phyloP scores from a whole-genome alignment of 2,797 vertebrate genomes.

The Champsocephalus esox region DNA sequence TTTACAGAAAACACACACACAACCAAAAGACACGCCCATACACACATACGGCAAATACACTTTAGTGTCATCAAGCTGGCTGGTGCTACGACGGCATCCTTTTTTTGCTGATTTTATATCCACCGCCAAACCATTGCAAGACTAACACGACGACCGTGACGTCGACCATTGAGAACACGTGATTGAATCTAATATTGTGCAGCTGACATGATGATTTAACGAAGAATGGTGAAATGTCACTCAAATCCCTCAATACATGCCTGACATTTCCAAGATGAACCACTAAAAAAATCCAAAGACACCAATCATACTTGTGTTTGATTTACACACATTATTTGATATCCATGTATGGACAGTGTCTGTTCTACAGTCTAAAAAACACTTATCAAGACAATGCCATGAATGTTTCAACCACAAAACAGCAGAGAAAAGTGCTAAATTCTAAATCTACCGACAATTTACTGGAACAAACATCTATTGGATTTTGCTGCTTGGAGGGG shows the following conservation, averaged over 20 bases:
- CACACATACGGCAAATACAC: slow-evolving; percentile 34
- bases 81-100: slow-evolving; percentile 59
- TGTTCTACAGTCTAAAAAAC: slow-evolving; percentile 3
- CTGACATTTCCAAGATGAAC: not conserved
- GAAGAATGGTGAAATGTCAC: not conserved
- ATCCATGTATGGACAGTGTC: not conserved
- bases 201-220: not conserved
- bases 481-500: slow-evolving; percentile 41
- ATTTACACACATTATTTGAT: not conserved
- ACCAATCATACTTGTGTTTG: not conserved
- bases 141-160: slow-evolving; percentile 25
- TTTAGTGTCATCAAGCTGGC: slow-evolving; percentile 52
- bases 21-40: slow-evolving; percentile 35
- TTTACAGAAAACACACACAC: slow-evolving; percentile 38
- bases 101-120: slow-evolving; percentile 6
- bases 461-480: slow-evolving; percentile 34
- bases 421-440: slow-evolving; percentile 40
- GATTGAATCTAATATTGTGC: not conserved
- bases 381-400: slow-evolving; percentile 18
- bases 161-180: slow-evolving; percentile 18
- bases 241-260: not conserved
- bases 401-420: slow-evolving; percentile 27
- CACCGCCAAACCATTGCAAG: slow-evolving; percentile 6
- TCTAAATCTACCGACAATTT: not conserved
- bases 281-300: slow-evolving; percentile 4